Percentiles rank a stretch among this genome's conserved stretches.
phyloP scores from a whole-genome alignment of 2,113 vertebrate species.

The Misgurnus mizolepis region DNA sequence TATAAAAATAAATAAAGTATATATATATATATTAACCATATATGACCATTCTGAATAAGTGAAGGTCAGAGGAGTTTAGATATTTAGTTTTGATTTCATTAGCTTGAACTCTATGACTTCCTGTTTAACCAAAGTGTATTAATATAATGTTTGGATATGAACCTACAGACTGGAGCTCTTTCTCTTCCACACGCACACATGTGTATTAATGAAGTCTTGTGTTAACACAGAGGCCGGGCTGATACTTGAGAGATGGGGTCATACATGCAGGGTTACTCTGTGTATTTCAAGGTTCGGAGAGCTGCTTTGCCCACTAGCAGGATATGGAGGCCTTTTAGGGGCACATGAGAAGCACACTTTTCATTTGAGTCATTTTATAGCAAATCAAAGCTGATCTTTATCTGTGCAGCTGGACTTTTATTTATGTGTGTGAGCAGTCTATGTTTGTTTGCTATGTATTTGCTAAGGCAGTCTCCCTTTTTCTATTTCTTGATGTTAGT shows the following conservation, averaged over 20 bases:
- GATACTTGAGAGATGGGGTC: background rate
- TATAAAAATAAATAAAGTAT: no score
- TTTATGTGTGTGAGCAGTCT: background rate
- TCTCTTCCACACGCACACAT: background rate
- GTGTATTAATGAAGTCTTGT: background rate
- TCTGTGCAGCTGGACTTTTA: background rate
- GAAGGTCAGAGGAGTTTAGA: no score
- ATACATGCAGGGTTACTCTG: constrained; percentile 1
- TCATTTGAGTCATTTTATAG: background rate
- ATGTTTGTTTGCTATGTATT: no score
- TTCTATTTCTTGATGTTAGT: no score
- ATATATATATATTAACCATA: no score
- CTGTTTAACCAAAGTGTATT: no score
- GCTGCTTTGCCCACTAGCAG: background rate
- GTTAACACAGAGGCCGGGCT: background rate
- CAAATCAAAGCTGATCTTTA: background rate
- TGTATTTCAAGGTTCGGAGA: background rate
- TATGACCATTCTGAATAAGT: no score
- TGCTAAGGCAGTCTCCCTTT: no score
- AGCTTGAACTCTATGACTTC: no score
- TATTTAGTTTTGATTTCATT: no score
- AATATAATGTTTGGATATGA: background rate
- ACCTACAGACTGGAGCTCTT: background rate
- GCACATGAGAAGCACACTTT: background rate
- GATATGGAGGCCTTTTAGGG: constrained; percentile 16